A percentile compares a stretch with the other conserved stretches of the same genome.
Evolutionary conservation across 2,797 vertebrate species (phyloP).

Genomic region (Picus viridis): DNA sequence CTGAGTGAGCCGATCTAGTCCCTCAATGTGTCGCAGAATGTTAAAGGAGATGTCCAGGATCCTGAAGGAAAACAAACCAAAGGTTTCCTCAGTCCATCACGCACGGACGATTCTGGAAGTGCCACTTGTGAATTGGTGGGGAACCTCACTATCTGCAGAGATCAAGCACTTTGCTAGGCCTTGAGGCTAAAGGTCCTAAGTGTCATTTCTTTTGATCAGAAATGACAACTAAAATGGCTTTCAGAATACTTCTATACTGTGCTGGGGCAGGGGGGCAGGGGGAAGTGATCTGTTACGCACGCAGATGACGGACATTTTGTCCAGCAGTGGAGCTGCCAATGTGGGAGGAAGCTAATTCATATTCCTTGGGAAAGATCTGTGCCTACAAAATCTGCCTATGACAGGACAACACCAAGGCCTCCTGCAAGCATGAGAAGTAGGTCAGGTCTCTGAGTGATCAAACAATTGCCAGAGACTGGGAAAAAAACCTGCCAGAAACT

Average conservation of each 20-base stretch:
- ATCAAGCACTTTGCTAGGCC: not conserved
- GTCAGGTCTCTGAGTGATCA: not conserved
- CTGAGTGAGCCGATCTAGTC: constrained; percentile 87
- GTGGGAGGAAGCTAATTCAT: not conserved
- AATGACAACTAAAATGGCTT: not conserved
- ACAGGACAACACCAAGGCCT: not conserved
- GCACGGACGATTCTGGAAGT: not conserved
- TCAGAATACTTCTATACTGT: not conserved
- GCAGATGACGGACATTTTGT: not conserved
- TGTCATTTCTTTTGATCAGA: not conserved
- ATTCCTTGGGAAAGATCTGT: not conserved
- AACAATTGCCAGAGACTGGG: not conserved
- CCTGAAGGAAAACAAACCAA: constrained; percentile 76
- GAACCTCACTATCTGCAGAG: not conserved
- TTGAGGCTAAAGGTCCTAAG: not conserved
- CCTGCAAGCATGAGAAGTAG: not conserved
- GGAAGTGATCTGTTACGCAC: too few relatives aligned
- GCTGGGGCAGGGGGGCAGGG: too few relatives aligned
- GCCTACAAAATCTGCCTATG: not conserved
- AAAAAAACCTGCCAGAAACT: not conserved
- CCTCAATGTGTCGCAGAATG: constrained; percentile 90
- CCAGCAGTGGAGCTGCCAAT: not conserved
- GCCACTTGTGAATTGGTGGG: not conserved
- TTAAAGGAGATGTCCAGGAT: constrained; percentile 96
- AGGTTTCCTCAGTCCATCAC: not conserved